phyloP scores from a whole-genome alignment of 2,888 invertebrate species.

The Lasioglossum leucozonium region DNA sequence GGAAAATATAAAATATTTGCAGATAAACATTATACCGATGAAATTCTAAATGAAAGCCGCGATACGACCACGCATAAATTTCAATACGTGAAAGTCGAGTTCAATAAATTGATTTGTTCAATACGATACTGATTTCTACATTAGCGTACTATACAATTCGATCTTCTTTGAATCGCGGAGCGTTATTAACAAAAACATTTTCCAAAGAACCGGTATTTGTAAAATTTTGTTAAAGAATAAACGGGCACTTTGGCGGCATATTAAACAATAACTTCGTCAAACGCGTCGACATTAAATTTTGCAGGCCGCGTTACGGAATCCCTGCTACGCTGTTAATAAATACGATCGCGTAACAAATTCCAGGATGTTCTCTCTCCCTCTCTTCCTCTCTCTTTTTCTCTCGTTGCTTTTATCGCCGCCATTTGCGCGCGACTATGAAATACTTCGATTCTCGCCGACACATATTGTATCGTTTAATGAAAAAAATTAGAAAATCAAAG shows the following conservation, averaged over 20 bases:
- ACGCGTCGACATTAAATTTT: neutral
- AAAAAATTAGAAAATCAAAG: no score
- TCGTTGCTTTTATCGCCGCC: conserved; percentile 8
- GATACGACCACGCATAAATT: neutral
- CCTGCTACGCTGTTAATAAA: conserved; percentile 17
- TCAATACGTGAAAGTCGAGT: neutral
- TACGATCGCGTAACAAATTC: conserved; percentile 14
- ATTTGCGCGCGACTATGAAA: neutral
- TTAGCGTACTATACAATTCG: neutral
- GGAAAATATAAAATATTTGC: neutral
- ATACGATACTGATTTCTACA: neutral
- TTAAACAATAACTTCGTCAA: conserved; percentile 4
- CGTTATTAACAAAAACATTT: neutral
- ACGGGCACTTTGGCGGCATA: neutral
- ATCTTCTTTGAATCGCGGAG: neutral
- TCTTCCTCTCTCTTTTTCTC: neutral
- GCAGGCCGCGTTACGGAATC: neutral
- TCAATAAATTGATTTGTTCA: neutral
- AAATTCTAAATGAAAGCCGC: neutral
- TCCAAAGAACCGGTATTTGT: neutral
- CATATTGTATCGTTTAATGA: neutral
- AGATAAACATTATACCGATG: conserved; percentile 9
- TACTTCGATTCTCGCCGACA: conserved; percentile 1
- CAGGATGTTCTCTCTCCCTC: neutral
- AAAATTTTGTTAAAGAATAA: conserved; percentile 6